Evolutionary conservation across 2,797 vertebrate genomes (phyloP), one percentile per base, ranked within the genome.

Genomic region (Enteromius unitaeniatus): DNA sequence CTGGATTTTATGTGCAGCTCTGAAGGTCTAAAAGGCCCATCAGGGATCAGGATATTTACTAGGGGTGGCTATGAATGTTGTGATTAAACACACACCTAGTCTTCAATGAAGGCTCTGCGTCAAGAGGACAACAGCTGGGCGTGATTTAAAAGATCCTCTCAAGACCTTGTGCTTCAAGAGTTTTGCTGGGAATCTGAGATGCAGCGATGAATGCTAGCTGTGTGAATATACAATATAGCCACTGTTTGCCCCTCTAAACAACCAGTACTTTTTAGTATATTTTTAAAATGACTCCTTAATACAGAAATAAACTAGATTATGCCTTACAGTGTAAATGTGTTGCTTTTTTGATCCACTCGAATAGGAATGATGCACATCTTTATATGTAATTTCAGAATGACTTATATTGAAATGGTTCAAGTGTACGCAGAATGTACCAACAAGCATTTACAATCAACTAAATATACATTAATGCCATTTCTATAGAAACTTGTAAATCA

Each of bases 81-180:
- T 60, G 75, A 84, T 51, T 67, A 45, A 31, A 55, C 86, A 83
- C 55, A 37, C 31, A 68, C 84, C 78, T 82, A 78, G 79, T 81
- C 84, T 74, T 85, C 76, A 89, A 78, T 68, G 55, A 81, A 87
- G 85, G 55, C 75, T 42, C 58, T 74, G 65, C 70, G 68, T 83
- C 45, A 60, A 53, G 28, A 6, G 78, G 69, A 88, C 62, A 87
- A 90, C 81, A 79, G 77, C 85, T 83, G 84, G 85, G 81, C 53
- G 47, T 15, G 70, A 62, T 68, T 87, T 68, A 87, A 87, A 88
- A 77, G 58, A 75, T 34, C 58, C 60, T 80, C 58, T 82, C 81
- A 78, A 75, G 83, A 86, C 79, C 26, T 15, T 37, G 68, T 40
- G 42, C 23, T n/a, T 45, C n/a, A 28, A 13, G 28, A 28, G 51